Conservation (phyloP, 2,797 vertebrate species). For the Neosilurus hyrtlii region DNA sequence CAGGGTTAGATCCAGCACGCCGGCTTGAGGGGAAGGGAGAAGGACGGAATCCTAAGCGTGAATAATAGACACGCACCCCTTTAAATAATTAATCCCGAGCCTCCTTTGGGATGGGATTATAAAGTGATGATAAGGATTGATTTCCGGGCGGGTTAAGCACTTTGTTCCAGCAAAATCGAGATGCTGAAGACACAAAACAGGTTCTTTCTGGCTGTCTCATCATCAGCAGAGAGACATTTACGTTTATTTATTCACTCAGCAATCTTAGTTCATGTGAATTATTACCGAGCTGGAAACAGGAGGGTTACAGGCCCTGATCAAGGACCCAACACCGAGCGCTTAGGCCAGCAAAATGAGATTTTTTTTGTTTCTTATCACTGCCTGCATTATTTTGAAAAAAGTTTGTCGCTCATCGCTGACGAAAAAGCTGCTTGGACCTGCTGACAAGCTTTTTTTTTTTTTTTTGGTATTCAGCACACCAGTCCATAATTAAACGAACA, state of each 20-base stretch:
- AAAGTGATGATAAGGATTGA: constrained; percentile 48
- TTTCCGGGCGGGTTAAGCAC: constrained; percentile 39
- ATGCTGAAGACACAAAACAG: not conserved
- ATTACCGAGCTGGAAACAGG: not conserved
- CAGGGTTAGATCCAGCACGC: constrained; percentile 46
- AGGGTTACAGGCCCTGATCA: not conserved
- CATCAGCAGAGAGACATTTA: not conserved
- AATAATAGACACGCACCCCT: constrained; percentile 22
- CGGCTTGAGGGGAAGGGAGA: not conserved
- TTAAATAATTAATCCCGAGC: constrained; percentile 43
- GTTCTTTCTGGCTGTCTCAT: not conserved
- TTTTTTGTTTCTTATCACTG: too few species aligned
- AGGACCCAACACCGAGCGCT: not conserved
- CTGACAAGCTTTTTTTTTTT: too few species aligned
- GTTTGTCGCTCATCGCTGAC: too few species aligned
- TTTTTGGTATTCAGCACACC: too few species aligned
- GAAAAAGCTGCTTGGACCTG: too few species aligned
- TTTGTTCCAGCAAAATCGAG: not conserved
- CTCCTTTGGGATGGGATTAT: constrained; percentile 49
- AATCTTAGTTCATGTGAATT: not conserved
- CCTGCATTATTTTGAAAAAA: too few species aligned
- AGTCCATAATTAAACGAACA: too few species aligned
- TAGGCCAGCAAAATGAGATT: too few species aligned
- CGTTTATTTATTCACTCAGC: not conserved
- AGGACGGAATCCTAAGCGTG: constrained; percentile 1